Base-by-base conservation (phyloP, 2,113 vertebrate species). In the Oreocharis arfaki region DNA sequence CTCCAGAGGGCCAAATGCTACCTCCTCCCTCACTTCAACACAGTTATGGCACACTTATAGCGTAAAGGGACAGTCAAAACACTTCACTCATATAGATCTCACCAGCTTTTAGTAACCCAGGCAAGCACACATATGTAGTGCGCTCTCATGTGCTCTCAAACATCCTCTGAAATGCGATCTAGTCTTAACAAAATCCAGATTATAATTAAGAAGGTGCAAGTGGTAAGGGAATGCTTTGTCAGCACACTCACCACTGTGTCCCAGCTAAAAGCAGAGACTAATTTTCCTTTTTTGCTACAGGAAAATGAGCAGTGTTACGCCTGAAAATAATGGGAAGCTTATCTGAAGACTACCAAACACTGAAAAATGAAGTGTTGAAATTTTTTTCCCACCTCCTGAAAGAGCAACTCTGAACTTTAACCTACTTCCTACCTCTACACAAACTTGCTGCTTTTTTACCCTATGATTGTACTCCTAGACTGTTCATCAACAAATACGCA, bases 321-420 rank as follows among this genome's bases (percentile, higher is more conserved):
- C 20, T 4, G 18, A 86, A n/a, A 90, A 76, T 28, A 88, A n/a
- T 73, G 37, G 16, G 23, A 80, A 93, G 12, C 27, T 84, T 81
- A 77, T 52, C 2, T 50, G 50, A 30, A 92, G 15, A 23, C 44
- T 63, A 70, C 3, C 19, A 63, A 79, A 60, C 19, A 37, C 9
- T 26, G 33, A 77, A 90, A 92, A 94, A 70, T 32, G 3, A 84
- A 61, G 42, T 14, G n/a, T 7, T 69, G 26, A 44, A 5, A 17
- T 39, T n/a, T 53, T 69, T 64, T 83, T 16, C 24, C 30, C 4
- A 18, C 16, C 42, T 55, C 30, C 30, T 57, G 37, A 79, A 91
- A 76, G 46, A 69, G 16, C 16, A 86, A 3, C 33, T 88, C 44
- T 87, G 90, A 96, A 87, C 95, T 93, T 92, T 77, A 90, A 74